Evolutionary conservation across 2,888 invertebrate genomes (phyloP), one percentile per base, ranked within the genome.

Genomic region (Melanargia galathea): DNA sequence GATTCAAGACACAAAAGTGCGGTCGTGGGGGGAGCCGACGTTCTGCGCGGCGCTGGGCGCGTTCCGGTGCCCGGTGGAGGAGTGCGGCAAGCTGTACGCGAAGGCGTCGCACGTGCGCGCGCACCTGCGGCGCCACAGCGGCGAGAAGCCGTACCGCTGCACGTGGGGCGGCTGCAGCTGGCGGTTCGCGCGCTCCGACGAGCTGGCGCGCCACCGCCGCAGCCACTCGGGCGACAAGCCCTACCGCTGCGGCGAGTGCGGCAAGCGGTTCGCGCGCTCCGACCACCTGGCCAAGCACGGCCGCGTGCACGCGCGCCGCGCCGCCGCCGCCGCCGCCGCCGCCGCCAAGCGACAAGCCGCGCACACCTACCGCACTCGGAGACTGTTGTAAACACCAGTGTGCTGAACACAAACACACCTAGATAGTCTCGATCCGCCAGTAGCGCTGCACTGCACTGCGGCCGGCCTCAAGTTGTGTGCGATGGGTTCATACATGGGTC

Each of bases 151-250:
- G 75, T 97, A 97, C 56, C 93, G 93, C 3, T 92, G 92, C 70
- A 94, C 95, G 43, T 33, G 52, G 52, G 33, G 35, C 1, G 52
- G 52, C 4, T 52, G 52, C 52, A 24, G 22, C 40, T 55, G 55
- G 55, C 55, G 40, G 16, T 55, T 55, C 55, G 55, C 55, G 48
- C 24, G 98, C 63, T 98, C 98, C 0, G 98, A 98, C 48, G 58
- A 58, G 48, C 11, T 58, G 70, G 97, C 98, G 2, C 93, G 98
- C 20, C 98, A 98, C 82, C 94, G 96, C 60, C 93, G 98, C 69
- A 98, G 97, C n/a, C 98, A 98, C 86, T 97, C 97, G 0, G 98
- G 98, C 0, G 94, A 97, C 67, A 98, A 98, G 83, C 98, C 98
- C 0, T 98, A 98, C 85, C 94, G 95, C 64, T 99, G 98, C 84